phyloP scores from a whole-genome alignment of 1,140 invertebrate genomes.

The Brachionus sp. region DNA sequence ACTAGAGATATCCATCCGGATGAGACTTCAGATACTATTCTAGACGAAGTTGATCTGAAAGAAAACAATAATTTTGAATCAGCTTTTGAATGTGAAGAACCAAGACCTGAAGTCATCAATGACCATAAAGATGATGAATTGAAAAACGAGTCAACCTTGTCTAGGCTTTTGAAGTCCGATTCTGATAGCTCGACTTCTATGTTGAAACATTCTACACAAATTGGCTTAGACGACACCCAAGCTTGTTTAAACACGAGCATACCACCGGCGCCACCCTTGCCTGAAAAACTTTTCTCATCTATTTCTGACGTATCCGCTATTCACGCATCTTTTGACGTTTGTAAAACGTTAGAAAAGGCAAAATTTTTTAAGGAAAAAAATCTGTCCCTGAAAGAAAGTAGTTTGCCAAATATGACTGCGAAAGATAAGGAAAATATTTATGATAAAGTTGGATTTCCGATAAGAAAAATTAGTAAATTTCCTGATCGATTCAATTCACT shows the following conservation, averaged over 20 bases:
- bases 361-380: neutral
- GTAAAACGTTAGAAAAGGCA: neutral
- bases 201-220: conserved; percentile 16
- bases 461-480: neutral
- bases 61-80: neutral
- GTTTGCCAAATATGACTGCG: neutral
- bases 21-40: conserved; percentile 1
- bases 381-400: neutral
- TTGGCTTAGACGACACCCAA: neutral
- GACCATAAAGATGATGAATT: neutral
- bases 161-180: neutral
- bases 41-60: neutral
- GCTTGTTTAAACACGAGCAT: neutral
- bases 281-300: conserved; percentile 16
- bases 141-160: neutral
- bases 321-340: neutral
- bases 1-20: neutral
- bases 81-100: neutral
- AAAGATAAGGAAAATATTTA: neutral
- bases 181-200: neutral
- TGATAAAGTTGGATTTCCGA: neutral
- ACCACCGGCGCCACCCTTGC: conserved; percentile 7
- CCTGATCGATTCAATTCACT: neutral
- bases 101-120: neutral
- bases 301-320: neutral